Evolutionary conservation across 2,113 vertebrate species (phyloP).

Genomic region (Pipa parva): DNA sequence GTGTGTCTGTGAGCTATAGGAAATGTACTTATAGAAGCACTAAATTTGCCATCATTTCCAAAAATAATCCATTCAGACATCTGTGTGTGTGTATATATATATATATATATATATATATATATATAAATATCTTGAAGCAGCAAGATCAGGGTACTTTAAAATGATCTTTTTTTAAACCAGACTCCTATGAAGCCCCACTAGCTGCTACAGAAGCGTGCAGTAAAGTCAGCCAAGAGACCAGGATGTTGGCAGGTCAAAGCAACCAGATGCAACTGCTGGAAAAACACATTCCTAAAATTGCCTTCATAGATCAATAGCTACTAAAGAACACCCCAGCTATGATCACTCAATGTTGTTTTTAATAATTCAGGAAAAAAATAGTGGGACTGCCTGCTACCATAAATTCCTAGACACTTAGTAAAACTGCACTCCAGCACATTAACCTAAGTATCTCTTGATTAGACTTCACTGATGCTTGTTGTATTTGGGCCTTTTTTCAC

Average conservation of each 20-base stretch:
- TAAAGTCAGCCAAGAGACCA: conserved; percentile 15
- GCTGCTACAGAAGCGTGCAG: neutral
- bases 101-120: no score
- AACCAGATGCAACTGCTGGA: conserved; percentile 34
- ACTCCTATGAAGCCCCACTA: neutral
- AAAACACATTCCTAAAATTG: conserved; percentile 1
- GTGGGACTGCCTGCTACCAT: conserved; percentile 27
- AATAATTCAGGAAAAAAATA: conserved; percentile 29
- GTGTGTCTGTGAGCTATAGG: no score
- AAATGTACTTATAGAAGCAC: no score
- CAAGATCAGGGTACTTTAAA: no score
- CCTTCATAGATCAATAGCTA: neutral
- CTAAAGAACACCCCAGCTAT: neutral
- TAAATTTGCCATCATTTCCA: no score
- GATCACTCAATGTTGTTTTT: conserved; percentile 30
- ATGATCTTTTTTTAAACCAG: neutral
- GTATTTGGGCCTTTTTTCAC: neutral
- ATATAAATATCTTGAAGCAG: no score
- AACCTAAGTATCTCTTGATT: conserved; percentile 14
- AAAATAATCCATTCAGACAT: no score
- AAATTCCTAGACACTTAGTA: conserved; percentile 28
- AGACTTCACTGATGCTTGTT: conserved; percentile 6
- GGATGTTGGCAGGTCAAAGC: conserved; percentile 27
- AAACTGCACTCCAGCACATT: conserved; percentile 26
- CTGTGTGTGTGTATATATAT: no score